Conservation (phyloP, 2,113 vertebrate genomes). For the Nipponia nippon region DNA sequence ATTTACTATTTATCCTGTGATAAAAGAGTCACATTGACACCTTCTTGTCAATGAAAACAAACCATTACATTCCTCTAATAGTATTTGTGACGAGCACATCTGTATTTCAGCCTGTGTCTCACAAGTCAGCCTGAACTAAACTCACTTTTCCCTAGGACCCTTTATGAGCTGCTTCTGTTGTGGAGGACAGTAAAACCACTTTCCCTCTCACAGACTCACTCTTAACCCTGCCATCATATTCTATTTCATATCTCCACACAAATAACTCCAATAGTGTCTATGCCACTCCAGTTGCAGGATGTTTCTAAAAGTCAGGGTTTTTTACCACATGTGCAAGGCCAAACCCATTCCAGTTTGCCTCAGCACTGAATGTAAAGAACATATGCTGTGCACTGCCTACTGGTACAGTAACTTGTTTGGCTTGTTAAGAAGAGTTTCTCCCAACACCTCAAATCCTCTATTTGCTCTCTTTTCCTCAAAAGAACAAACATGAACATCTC, state of each 20-base stretch:
- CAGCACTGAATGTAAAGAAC: neutral
- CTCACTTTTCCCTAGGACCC: neutral
- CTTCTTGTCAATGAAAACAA: neutral
- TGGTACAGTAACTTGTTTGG: neutral
- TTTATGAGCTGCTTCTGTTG: neutral
- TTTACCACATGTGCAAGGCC: neutral
- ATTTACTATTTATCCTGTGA: neutral
- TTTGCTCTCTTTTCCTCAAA: neutral
- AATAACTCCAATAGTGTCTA: neutral
- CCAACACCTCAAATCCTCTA: neutral
- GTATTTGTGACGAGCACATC: neutral
- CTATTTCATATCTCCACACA: neutral
- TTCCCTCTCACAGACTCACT: neutral
- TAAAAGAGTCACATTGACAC: neutral
- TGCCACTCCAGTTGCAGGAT: neutral
- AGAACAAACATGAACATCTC: neutral
- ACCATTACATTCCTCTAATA: neutral
- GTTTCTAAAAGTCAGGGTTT: neutral
- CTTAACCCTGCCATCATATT: neutral
- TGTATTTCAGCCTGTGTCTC: neutral
- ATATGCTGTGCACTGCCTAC: neutral
- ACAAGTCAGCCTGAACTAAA: neutral
- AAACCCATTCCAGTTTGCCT: neutral
- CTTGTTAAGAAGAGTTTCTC: neutral
- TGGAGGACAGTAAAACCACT: neutral